Base-by-base conservation (phyloP, 1,140 invertebrate species). In the Aporrectodea caliginosa region DNA sequence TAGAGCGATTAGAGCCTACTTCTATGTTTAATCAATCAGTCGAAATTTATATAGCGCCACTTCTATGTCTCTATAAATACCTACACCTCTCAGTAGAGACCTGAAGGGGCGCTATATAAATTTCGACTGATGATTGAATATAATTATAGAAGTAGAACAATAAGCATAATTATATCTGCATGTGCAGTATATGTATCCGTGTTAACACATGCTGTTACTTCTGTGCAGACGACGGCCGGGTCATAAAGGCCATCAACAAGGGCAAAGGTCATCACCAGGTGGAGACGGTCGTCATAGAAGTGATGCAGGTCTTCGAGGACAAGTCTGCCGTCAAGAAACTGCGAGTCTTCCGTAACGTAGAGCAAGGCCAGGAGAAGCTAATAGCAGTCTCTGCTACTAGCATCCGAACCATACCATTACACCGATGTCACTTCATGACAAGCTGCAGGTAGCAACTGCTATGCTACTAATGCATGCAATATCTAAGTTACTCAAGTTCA, bases 201-300 rank as follows among this genome's bases (percentile, higher is more conserved):
- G n/a, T n/a, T n/a, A n/a, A n/a, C n/a, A n/a, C n/a, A n/a, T n/a
- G n/a, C n/a, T n/a, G n/a, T n/a, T n/a, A n/a, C n/a, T n/a, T n/a
- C n/a, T n/a, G n/a, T n/a, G n/a, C n/a, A 92, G 95, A 96, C 89
- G 93, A 98, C 88, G 96, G 96, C 16, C 92, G 93, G 86, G 92
- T 98, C 58, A 91, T 98, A 80, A 98, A 97, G 88, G 92, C 94
- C n/a, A 92, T 97, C 16, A 98, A 88, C 82, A 86, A 84, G 69
- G 86, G 84, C 29, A 74, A 80, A 16, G 43, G 43, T 6, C 43
- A 12, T 58, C 43, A 58, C 22, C 43, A 58, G 22, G 81, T 87
- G 0, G 84, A 92, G 80, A 92, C 93, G 1, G 91, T 94, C 70
- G 90, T 96, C 29, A 93, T 96, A 82, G 94, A 95, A 79, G 94